Evolutionary conservation across 2,888 invertebrate species (phyloP).

Genomic region (Endotricha flammealis): DNA sequence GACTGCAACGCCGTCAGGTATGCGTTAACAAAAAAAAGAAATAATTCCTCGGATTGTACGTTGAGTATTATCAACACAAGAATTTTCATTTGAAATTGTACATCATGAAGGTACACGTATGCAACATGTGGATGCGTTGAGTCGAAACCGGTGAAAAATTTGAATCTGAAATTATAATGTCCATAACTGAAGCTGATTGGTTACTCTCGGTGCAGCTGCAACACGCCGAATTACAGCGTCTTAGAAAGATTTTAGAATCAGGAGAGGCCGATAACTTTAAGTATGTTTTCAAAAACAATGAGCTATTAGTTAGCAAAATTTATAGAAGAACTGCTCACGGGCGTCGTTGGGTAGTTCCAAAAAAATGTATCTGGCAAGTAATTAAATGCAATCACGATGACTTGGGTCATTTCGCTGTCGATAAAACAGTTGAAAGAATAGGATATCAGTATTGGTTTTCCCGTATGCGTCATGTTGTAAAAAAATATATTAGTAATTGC

Average conservation of each 20-base stretch:
- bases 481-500: too few species aligned
- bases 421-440: too few species aligned
- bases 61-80: slow-evolving; percentile 24
- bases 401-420: too few species aligned
- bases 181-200: slow-evolving; percentile 23
- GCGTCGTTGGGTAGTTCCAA: too few species aligned
- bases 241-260: slow-evolving; percentile 18
- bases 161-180: slow-evolving; percentile 13
- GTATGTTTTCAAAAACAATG: slow-evolving; percentile 22
- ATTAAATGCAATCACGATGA: too few species aligned
- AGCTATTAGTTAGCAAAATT: slow-evolving; percentile 23
- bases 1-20: slow-evolving; percentile 22
- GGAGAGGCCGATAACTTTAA: slow-evolving; percentile 21
- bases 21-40: slow-evolving; percentile 23
- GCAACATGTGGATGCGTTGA: slow-evolving; percentile 23
- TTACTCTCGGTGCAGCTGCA: slow-evolving; percentile 24
- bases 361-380: too few species aligned
- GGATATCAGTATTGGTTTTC: slow-evolving; percentile 16
- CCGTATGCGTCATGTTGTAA: slow-evolving; percentile 1
- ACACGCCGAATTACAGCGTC: slow-evolving; percentile 15
- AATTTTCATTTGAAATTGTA: slow-evolving; percentile 19
- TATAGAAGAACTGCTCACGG: too few species aligned
- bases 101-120: slow-evolving; percentile 19
- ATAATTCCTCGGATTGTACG: slow-evolving; percentile 23
- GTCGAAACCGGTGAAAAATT: slow-evolving; percentile 20